Percentiles rank a stretch among this genome's conserved stretches.
Conservation (phyloP, 1,140 invertebrate species). For the Drosophila nasuta region DNA sequence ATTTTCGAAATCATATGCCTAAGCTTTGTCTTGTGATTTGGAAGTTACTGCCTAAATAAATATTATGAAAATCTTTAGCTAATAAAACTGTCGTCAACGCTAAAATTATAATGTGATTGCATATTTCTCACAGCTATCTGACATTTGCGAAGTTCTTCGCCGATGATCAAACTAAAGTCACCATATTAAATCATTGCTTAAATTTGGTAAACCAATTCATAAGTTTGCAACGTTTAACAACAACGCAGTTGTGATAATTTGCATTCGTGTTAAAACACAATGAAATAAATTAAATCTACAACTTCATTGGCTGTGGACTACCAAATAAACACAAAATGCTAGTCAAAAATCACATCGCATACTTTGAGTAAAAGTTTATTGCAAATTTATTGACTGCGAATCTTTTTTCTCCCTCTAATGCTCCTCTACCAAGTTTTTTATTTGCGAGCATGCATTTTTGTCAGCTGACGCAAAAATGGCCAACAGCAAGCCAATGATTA, state of each 20-base stretch:
- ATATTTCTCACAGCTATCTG: background rate
- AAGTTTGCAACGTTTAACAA: background rate
- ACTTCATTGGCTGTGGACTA: background rate
- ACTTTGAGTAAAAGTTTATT: slow-evolving; percentile 8
- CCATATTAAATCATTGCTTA: background rate
- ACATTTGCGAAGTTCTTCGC: background rate
- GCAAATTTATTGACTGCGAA: slow-evolving; percentile 20
- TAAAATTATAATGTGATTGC: background rate
- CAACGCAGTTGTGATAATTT: slow-evolving; percentile 15
- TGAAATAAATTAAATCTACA: slow-evolving; percentile 6
- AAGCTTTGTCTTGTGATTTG: background rate
- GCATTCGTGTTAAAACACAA: slow-evolving; percentile 12
- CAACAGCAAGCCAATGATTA: slow-evolving; percentile 6
- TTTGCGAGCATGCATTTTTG: slow-evolving; percentile 54
- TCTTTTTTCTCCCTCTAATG: slow-evolving; percentile 15
- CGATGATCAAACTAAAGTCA: background rate
- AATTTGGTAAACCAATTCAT: background rate
- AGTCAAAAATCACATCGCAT: slow-evolving; percentile 24
- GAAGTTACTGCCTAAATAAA: background rate
- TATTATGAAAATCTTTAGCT: background rate
- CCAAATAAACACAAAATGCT: slow-evolving; percentile 35
- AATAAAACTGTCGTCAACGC: background rate
- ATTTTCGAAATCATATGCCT: background rate
- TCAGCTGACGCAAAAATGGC: slow-evolving; percentile 47
- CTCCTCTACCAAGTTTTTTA: slow-evolving; percentile 13